Conservation (phyloP, 1,140 invertebrate genomes). For the Monochamus saltuarius region DNA sequence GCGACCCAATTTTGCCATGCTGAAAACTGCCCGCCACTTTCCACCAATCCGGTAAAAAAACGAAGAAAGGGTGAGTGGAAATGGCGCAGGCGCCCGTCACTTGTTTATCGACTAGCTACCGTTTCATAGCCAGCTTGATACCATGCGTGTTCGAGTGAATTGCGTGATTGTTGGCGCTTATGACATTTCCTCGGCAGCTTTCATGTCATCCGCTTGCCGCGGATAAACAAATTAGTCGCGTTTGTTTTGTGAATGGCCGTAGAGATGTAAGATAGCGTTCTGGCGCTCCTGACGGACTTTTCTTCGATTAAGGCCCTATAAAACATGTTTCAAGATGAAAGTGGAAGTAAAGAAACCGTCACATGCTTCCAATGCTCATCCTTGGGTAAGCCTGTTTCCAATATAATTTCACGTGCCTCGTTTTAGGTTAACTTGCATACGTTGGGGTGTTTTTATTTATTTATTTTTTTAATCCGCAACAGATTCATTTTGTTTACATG, state of each 20-base stretch:
- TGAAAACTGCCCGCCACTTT: too few relatives aligned
- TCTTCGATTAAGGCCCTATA: neutral
- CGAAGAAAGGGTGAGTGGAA: constrained; percentile 2
- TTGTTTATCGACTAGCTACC: constrained; percentile 35
- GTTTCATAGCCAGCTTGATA: constrained; percentile 18
- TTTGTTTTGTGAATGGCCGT: constrained; percentile 4
- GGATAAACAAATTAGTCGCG: neutral
- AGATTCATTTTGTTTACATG: too few relatives aligned
- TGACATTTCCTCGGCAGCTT: constrained; percentile 26
- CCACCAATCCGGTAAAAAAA: too few relatives aligned
- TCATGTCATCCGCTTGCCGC: constrained; percentile 20
- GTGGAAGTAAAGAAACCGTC: constrained; percentile 32
- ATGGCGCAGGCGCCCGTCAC: constrained; percentile 28
- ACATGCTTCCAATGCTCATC: constrained; percentile 28
- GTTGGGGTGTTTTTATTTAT: neutral
- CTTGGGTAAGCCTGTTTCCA: constrained; percentile 35
- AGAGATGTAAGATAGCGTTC: neutral
- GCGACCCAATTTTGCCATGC: too few relatives aligned
- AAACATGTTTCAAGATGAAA: constrained; percentile 41
- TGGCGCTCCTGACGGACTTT: neutral
- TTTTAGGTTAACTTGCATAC: constrained; percentile 1
- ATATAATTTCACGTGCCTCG: neutral
- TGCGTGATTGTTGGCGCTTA: constrained; percentile 33
- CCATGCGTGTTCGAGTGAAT: constrained; percentile 24
- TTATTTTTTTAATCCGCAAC: neutral